phyloP scores from a whole-genome alignment of 2,113 vertebrate species.

The Trachemys scripta region DNA sequence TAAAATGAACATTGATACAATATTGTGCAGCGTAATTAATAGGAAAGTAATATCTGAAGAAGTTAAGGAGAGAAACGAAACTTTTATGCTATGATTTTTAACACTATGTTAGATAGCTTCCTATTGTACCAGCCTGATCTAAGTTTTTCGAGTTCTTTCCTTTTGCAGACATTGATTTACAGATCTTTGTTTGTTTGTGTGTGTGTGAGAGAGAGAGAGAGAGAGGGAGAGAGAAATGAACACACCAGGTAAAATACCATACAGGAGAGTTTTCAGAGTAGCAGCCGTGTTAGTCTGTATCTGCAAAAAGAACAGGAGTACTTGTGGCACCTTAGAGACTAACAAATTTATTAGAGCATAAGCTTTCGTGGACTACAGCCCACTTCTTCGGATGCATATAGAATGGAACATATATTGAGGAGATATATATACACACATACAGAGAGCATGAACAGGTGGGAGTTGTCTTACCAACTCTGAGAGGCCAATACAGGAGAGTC shows the following conservation, averaged over 20 bases:
- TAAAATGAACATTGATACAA: not conserved
- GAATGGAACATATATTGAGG: too few relatives aligned
- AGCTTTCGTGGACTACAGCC: too few relatives aligned
- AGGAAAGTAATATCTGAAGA: not conserved
- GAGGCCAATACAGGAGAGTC: not conserved
- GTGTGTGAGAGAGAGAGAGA: too few relatives aligned
- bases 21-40: not conserved
- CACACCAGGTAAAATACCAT: not conserved
- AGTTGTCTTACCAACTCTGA: too few relatives aligned
- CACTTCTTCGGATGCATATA: too few relatives aligned
- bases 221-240: not conserved
- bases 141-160: not conserved
- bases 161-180: not conserved
- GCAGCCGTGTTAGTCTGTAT: too few relatives aligned
- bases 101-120: not conserved
- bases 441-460: too few relatives aligned
- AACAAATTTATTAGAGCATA: too few relatives aligned
- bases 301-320: too few relatives aligned
- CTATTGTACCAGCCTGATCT: not conserved
- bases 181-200: not conserved
- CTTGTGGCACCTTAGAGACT: too few relatives aligned
- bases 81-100: not conserved
- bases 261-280: too few relatives aligned
- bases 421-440: too few relatives aligned
- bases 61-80: not conserved